Evolutionary conservation across 2,797 vertebrate genomes (phyloP), one percentile per base, ranked within the genome.

Genomic region (Iguana delicatissima): DNA sequence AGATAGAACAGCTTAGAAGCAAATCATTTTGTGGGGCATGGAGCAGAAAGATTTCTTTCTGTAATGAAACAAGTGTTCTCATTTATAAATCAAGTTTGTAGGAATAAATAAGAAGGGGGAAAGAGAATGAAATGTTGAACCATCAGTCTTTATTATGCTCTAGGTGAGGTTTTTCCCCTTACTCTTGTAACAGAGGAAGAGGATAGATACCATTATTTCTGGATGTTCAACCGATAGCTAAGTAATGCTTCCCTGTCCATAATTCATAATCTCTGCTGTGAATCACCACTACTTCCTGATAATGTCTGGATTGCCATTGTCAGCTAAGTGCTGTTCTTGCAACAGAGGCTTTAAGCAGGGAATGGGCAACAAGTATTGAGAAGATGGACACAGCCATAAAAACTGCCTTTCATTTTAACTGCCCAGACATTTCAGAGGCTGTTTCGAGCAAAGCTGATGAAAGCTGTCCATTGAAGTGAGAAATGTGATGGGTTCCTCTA

Each of bases 21-120:
- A 96, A 96, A 95, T 96, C 73, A 96, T 84, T 84, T 91, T 95
- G 94, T 94, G 77, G 90, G 90, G 87, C 93, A 88, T 2, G 32
- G 89, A 96, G 90, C 91, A 86, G 91, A 93, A 72, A 93, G 90
- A 93, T 92, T 81, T 29, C 83, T 93, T 90, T 92, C 88, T 72
- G 35, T 93, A 95, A 94, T 80, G 91, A 96, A 96, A 94, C 93
- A 94, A 95, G 91, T 89, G 20, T 79, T 93, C 29, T 73, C 91
- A 94, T 93, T 94, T 95, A 95, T 97, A 95, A 96, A 97, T 96
- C 94, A 93, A 38, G 73, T 88, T 93, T 96, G 93, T 91, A 92
- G 95, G 83, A 84, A 85, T 89, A 92, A 91, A 29, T 38, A 92
- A 82, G 89, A 85, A 82, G 62, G 46, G 82, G 57, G 42, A 86